Evolutionary conservation across 2,888 invertebrate species (phyloP), one percentile per base, ranked within the genome.

Genomic region (Thalpophila matura): DNA sequence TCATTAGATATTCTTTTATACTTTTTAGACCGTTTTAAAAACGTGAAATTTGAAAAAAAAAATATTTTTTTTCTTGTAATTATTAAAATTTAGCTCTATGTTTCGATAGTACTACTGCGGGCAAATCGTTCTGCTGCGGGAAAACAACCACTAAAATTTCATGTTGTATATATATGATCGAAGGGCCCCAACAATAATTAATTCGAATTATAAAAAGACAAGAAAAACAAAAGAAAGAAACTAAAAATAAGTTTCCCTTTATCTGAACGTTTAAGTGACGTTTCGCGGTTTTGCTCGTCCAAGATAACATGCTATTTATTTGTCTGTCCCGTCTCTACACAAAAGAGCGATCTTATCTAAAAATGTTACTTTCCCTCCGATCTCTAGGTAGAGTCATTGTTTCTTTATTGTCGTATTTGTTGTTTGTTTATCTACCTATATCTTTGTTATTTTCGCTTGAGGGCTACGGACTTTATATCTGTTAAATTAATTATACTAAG

Each of bases 281-380:
- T 87, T 86, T 85, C 86, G 89, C 80, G 89, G 89, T 75, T 87
- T 86, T 67, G 33, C 80, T 81, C 80, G 76, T 74, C 82, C 53
- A 64, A 87, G 91, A 92, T 92, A 92, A 89, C 85, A 76, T 66
- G 78, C 83, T 89, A 90, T 92, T 91, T 91, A 91, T 91, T 92
- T 90, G 88, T 88, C 77, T 77, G 75, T 58, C 67, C 65, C 76
- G 78, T 77, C 79, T 77, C 79, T 71, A 73, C 68, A 79, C 81
- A 83, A 80, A 77, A 64, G 68, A 61, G 63, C 65, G 83, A 86
- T 87, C 67, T 76, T 85, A 86, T 87, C 88, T 61, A 42, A 67
- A 76, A 76, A 73, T 72, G 73, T 74, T 80, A 81, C 79, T 80
- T 81, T 81, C 70, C 71, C 66, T 55, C 56, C 66, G 67, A 77